phyloP scores from a whole-genome alignment of 2,888 invertebrate species.

The Scaptomyza reducta region DNA sequence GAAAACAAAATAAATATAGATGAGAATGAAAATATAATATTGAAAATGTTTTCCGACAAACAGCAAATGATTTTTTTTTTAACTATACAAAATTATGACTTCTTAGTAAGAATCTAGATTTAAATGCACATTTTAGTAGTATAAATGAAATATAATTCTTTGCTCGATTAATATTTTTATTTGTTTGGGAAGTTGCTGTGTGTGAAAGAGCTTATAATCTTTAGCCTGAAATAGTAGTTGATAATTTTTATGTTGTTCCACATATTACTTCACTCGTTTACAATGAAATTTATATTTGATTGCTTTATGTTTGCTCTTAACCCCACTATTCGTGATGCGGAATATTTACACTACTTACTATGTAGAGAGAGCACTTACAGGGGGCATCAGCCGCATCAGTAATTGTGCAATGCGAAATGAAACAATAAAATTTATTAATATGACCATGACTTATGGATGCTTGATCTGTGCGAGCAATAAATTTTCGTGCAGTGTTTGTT shows the following conservation, averaged over 20 bases:
- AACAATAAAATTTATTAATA: slow-evolving; percentile 76
- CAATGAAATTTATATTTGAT: not conserved
- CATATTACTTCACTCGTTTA: not conserved
- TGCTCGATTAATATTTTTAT: too few relatives aligned
- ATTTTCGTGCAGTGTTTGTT: slow-evolving; percentile 48
- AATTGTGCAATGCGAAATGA: slow-evolving; percentile 58
- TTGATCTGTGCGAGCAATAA: slow-evolving; percentile 72
- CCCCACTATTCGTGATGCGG: not conserved
- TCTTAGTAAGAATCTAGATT: too few relatives aligned
- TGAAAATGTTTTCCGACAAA: too few relatives aligned
- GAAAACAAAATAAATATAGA: too few relatives aligned
- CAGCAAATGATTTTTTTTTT: too few relatives aligned
- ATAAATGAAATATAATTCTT: not conserved
- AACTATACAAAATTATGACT: too few relatives aligned
- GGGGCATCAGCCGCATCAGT: slow-evolving; percentile 5
- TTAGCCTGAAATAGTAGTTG: not conserved
- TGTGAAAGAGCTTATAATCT: not conserved
- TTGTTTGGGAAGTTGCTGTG: too few relatives aligned
- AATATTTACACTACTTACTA: not conserved
- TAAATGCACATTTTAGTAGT: too few relatives aligned
- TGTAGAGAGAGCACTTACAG: not conserved
- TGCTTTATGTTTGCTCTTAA: not conserved
- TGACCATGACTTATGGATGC: slow-evolving; percentile 63
- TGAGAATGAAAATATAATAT: not conserved
- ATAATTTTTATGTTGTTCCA: not conserved